These are phyloP conservation scores for Ditula angustiorana DNA, from an alignment of 2,888 invertebrate species.

Conservation along the genomic window DNA sequence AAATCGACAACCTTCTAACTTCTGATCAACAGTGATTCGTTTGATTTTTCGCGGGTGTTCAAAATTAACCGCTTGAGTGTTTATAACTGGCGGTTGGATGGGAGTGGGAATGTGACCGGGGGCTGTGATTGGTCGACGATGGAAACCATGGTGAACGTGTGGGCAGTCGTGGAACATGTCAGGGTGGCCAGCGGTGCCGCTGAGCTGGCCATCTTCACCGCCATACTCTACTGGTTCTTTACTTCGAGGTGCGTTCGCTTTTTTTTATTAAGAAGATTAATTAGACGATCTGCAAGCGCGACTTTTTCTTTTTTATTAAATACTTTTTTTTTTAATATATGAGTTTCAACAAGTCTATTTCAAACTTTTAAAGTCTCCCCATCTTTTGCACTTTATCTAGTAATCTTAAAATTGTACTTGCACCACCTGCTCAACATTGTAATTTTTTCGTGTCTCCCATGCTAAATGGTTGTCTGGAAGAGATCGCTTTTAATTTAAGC, in stretches of 20 bases:
- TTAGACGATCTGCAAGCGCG: too few species aligned
- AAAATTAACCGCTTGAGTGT: constrained; percentile 65
- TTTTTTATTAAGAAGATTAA: too few species aligned
- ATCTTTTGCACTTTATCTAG: too few species aligned
- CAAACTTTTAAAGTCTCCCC: too few species aligned
- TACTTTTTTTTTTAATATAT: too few species aligned
- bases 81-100: constrained; percentile 54
- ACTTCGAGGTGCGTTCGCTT: constrained; percentile 81
- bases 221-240: constrained; percentile 87
- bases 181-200: constrained; percentile 85
- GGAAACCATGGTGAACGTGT: constrained; percentile 79
- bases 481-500: too few species aligned
- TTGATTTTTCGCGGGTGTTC: constrained; percentile 50
- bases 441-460: too few species aligned
- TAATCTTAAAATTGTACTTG: too few species aligned
- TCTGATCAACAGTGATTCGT: constrained; percentile 30
- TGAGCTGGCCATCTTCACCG: constrained; percentile 86
- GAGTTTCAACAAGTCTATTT: too few species aligned
- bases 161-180: constrained; percentile 80
- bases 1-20: constrained; percentile 28
- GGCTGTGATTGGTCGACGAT: constrained; percentile 60
- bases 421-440: too few species aligned
- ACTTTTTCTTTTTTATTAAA: too few species aligned
- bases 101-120: constrained; percentile 74
- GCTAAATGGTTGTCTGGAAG: too few species aligned